Conservation (phyloP, 2,888 invertebrate species). For the Poecilus cupreus region DNA sequence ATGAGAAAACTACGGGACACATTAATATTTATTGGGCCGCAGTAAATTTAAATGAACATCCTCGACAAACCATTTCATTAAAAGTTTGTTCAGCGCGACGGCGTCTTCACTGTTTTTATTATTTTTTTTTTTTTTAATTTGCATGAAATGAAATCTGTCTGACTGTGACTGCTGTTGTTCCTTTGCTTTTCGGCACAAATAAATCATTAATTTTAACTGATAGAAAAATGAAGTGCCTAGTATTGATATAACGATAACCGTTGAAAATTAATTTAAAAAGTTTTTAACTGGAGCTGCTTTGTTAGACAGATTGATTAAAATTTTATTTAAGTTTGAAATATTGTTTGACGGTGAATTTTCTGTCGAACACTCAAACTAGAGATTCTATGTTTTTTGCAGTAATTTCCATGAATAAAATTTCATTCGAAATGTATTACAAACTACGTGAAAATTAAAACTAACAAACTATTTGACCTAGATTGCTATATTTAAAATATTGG, state of each 20-base stretch:
- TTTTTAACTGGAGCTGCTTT: not conserved
- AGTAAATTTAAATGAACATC: constrained; percentile 51
- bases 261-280: constrained; percentile 39
- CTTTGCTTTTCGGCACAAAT: constrained; percentile 18
- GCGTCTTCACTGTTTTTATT: constrained; percentile 32
- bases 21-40: constrained; percentile 47
- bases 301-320: constrained; percentile 36
- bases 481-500: too few species aligned
- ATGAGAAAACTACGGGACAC: constrained; percentile 42
- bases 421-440: too few species aligned
- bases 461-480: too few species aligned
- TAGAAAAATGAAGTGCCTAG: constrained; percentile 22
- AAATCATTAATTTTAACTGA: constrained; percentile 34
- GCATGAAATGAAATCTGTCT: constrained; percentile 46
- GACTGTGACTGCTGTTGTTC: constrained; percentile 35
- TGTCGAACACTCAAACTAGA: too few species aligned
- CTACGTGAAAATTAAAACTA: too few species aligned
- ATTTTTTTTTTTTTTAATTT: constrained; percentile 48
- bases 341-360: too few species aligned
- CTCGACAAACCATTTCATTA: constrained; percentile 52
- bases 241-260: constrained; percentile 37
- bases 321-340: constrained; percentile 34
- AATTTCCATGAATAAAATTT: too few species aligned
- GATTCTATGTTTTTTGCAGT: too few species aligned
- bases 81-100: constrained; percentile 42